Evolutionary conservation across 2,888 invertebrate species (phyloP), one percentile per base, ranked within the genome.

Genomic region (Synergus umbraculus): DNA sequence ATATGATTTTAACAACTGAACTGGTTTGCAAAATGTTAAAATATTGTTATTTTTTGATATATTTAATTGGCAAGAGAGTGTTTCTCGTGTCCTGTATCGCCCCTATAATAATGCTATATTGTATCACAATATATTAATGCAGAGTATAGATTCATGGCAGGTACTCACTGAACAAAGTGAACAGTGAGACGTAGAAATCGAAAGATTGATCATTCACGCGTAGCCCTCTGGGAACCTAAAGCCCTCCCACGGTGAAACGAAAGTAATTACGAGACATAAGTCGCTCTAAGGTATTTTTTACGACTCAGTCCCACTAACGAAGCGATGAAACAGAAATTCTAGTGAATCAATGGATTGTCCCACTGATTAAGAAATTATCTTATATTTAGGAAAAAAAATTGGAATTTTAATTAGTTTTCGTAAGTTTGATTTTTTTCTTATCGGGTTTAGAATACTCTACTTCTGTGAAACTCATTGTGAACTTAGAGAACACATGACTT

Each of bases 191-290:
- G 54, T 73, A 73, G 73, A 73, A 73, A 73, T 73, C 73, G 37
- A 73, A 58, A 58, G 73, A 73, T 73, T 54, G 54, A 73, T 58
- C 73, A 73, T 73, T 73, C 73, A 73, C 54, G 54, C 73, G 73
- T 49, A 54, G 73, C 54, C 73, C 73, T 73, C 73, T 73, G 54
- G 73, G 73, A 73, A 49, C 54, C 54, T 8, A 73, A 73, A 58
- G 73, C 73, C 73, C 73, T 73, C 73, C 73, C 73, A 73, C 73
- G n/a, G 73, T 37, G 73, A 73, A 73, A 58, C 73, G 54, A 73
- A 73, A 73, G 73, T 73, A 73, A 73, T 73, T 58, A 58, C 54
- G 37, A 49, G 69, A 73, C 69, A 73, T 69, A 69, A 69, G 69
- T 69, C 29, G 69, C 69, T 69, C 46, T 49, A 8, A 69, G 49